A percentile compares a stretch with the other conserved stretches of the same genome.
phyloP scores from a whole-genome alignment of 2,888 invertebrate species.

The Panopea generosa region DNA sequence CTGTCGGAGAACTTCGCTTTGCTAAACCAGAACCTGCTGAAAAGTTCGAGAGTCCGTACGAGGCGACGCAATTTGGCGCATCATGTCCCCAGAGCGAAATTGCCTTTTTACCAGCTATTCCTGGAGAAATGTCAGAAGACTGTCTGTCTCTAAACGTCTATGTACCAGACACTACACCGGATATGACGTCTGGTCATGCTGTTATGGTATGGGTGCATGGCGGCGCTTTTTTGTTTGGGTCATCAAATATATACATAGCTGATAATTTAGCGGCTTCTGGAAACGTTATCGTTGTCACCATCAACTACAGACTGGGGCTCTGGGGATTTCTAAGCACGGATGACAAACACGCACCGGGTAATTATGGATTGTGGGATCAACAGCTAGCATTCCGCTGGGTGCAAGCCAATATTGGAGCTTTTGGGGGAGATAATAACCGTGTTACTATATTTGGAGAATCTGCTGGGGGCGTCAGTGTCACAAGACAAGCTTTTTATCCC shows the following conservation, averaged over 20 bases:
- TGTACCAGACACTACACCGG: conserved; percentile 14
- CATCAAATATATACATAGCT: too few species aligned
- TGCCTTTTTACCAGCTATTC: background rate
- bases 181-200: conserved; percentile 3
- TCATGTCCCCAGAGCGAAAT: too few species aligned
- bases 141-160: conserved; percentile 18
- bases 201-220: conserved; percentile 25
- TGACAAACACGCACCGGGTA: conserved; percentile 15
- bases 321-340: conserved; percentile 22
- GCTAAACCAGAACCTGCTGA: too few species aligned
- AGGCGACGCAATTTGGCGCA: too few species aligned
- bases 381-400: conserved; percentile 9
- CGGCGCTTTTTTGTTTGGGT: background rate
- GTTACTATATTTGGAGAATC: conserved; percentile 28
- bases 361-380: conserved; percentile 31
- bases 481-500: conserved; percentile 16
- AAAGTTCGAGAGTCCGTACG: too few species aligned
- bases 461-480: conserved; percentile 8
- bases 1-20: too few species aligned
- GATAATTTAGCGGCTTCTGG: background rate
- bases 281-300: conserved; percentile 15
- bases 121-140: conserved; percentile 1
- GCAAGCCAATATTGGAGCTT: background rate
- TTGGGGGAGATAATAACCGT: conserved; percentile 17
- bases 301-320: conserved; percentile 22